These are phyloP conservation scores for Indicator maculatus DNA, from an alignment of 2,113 vertebrate genomes.

Conservation along the genomic window DNA sequence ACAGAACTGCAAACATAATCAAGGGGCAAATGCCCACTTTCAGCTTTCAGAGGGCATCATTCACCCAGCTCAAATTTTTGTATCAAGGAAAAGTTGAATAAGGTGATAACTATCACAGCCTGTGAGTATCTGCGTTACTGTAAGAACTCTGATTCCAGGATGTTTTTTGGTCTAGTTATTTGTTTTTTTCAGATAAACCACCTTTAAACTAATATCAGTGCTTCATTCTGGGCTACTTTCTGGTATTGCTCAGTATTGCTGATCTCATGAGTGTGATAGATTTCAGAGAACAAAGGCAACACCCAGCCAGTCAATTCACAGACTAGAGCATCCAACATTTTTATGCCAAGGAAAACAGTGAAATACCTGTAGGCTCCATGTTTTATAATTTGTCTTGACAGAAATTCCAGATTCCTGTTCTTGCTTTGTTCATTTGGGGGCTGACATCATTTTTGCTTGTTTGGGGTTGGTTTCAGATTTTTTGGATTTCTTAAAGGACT, in stretches of 20 bases:
- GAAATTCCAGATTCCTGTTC: background rate
- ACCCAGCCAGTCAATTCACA: background rate
- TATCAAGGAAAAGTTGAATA: background rate
- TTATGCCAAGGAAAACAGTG: background rate
- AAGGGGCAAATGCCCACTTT: background rate
- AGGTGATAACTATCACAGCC: fast-evolving
- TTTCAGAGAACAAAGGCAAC: background rate
- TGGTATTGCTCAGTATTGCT: background rate
- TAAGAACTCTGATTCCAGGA: background rate
- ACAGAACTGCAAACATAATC: background rate
- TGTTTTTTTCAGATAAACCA: background rate
- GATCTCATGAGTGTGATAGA: background rate
- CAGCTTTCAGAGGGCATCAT: background rate
- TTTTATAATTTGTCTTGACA: background rate
- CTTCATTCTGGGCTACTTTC: background rate
- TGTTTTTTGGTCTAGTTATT: background rate
- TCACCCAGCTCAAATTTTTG: background rate
- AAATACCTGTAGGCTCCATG: background rate
- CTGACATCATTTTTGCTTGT: background rate
- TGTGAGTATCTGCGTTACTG: background rate
- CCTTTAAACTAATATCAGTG: background rate
- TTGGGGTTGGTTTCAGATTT: background rate
- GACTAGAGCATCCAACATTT: background rate
- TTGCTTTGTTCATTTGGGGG: background rate
- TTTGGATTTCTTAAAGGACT: background rate